phyloP scores from a whole-genome alignment of 30 jellyfish, hydroid and myxozoan genomes.

The Clytia hemisphaerica region DNA sequence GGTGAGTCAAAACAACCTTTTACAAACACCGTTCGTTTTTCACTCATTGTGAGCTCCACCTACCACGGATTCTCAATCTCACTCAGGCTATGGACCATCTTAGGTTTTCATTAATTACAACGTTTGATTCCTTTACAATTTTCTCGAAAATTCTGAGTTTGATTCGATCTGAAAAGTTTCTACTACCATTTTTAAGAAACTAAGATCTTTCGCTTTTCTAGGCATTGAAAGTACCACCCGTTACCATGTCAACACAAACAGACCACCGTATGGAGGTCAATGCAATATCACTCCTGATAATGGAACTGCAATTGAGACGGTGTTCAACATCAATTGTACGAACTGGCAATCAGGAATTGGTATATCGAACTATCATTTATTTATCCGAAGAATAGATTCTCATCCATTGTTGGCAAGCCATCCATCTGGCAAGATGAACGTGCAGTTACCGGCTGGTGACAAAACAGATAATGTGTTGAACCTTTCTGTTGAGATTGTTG shows the following conservation, averaged over 20 bases:
- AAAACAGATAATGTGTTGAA: conserved; percentile 2
- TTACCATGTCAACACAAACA: neutral
- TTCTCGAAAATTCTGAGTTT: too few species aligned
- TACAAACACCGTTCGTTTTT: too few species aligned
- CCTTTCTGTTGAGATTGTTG: conserved; percentile 9
- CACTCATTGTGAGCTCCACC: too few species aligned
- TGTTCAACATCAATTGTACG: neutral
- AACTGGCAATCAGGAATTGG: conserved; percentile 2
- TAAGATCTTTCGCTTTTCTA: too few species aligned
- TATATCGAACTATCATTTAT: neutral
- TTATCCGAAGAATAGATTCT: neutral
- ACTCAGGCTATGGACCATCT: too few species aligned
- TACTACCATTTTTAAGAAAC: too few species aligned
- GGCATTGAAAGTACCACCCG: too few species aligned
- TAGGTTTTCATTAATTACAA: too few species aligned
- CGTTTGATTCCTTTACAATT: too few species aligned
- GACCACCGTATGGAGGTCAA: conserved; percentile 15
- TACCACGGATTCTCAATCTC: too few species aligned
- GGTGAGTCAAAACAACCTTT: too few species aligned
- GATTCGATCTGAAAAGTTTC: too few species aligned
- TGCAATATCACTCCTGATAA: neutral
- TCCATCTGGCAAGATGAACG: neutral
- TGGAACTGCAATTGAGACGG: conserved; percentile 8
- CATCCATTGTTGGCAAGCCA: neutral
- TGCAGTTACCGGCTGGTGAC: conserved; percentile 8